phyloP scores from a whole-genome alignment of 2,797 vertebrate species.

The Sebastes flavidus region DNA sequence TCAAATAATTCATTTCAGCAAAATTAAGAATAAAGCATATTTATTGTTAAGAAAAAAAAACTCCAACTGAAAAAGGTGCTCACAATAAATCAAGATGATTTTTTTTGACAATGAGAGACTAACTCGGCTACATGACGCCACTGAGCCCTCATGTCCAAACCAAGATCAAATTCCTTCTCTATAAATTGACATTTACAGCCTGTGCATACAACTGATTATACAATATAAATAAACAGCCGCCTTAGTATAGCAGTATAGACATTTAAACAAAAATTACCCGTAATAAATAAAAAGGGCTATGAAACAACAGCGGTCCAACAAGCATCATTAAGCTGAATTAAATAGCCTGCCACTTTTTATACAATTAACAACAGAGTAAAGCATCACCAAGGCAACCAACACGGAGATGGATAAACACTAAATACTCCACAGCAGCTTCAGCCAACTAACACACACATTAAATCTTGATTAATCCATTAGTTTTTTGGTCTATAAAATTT shows the following conservation, averaged over 20 bases:
- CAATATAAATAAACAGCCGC: neutral
- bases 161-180: neutral
- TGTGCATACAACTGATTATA: neutral
- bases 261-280: neutral
- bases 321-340: neutral
- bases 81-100: neutral
- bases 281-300: neutral
- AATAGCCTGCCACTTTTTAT: neutral
- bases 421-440: neutral
- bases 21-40: neutral
- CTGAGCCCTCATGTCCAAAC: neutral
- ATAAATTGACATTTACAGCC: neutral
- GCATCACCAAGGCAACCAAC: neutral
- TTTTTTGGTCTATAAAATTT: too few relatives aligned
- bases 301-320: neutral
- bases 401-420: neutral
- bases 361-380: neutral
- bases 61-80: neutral
- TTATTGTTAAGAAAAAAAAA: neutral
- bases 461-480: neutral
- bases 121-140: neutral
- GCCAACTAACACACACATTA: neutral
- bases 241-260: neutral
- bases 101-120: too few relatives aligned
- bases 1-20: neutral